phyloP scores from a whole-genome alignment of 1,140 invertebrate genomes.

The Pteromalus puparum region DNA sequence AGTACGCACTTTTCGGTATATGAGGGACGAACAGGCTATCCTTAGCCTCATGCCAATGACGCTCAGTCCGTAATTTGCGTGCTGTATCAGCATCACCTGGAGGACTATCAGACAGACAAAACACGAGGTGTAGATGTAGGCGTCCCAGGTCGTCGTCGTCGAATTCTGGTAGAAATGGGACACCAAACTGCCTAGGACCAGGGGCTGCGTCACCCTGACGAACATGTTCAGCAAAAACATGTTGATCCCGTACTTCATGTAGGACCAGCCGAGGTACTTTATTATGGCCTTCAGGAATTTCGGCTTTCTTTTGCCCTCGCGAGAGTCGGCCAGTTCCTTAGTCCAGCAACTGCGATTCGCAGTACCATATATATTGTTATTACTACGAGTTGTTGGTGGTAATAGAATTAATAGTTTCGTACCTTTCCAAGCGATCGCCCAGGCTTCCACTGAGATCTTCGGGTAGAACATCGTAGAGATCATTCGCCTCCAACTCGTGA shows the following conservation, averaged over 20 bases:
- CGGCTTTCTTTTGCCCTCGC: background rate
- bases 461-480: constrained; percentile 1
- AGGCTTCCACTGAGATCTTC: background rate
- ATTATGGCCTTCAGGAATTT: background rate
- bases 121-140: background rate
- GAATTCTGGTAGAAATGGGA: background rate
- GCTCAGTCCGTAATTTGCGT: background rate
- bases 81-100: background rate
- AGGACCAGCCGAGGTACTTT: background rate
- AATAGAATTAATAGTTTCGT: background rate
- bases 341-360: background rate
- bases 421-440: background rate
- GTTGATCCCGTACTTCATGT: background rate
- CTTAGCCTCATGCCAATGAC: constrained; percentile 4
- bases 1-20: background rate
- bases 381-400: too few relatives aligned
- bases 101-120: background rate
- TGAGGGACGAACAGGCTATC: background rate
- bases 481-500: background rate
- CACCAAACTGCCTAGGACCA: background rate
- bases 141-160: background rate
- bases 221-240: background rate
- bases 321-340: background rate
- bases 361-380: too few relatives aligned
- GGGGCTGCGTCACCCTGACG: background rate